phyloP scores from a whole-genome alignment of 2,113 vertebrate species.

The Sceloporus undulatus region DNA sequence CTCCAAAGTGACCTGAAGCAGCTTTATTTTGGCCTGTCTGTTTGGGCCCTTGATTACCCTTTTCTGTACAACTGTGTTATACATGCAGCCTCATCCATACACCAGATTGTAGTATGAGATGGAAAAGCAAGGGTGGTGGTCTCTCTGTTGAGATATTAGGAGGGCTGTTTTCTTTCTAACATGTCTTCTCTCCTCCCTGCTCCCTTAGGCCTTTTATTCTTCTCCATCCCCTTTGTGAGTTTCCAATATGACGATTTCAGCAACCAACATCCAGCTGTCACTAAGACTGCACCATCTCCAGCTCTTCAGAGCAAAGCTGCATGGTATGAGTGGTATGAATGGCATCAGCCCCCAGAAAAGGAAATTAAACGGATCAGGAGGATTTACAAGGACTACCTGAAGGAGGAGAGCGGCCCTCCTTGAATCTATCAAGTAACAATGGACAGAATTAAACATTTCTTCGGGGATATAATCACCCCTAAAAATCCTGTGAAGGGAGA shows the following conservation, averaged over 20 bases:
- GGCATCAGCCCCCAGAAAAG: constrained; percentile 76
- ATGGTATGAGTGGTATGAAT: constrained; percentile 91
- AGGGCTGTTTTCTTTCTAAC: background rate
- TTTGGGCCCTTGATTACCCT: too few relatives aligned
- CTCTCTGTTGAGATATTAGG: too few relatives aligned
- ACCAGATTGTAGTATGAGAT: too few relatives aligned
- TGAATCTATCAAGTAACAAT: background rate
- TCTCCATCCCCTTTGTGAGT: constrained; percentile 78
- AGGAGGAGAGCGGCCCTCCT: constrained; percentile 59
- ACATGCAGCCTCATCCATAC: too few relatives aligned
- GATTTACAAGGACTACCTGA: constrained; percentile 83
- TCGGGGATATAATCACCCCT: background rate
- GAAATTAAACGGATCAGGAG: constrained; percentile 82
- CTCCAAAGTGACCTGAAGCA: too few relatives aligned
- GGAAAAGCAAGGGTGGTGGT: too few relatives aligned
- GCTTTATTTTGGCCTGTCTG: too few relatives aligned
- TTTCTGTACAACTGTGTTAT: too few relatives aligned
- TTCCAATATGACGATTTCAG: constrained; percentile 81
- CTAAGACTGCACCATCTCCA: constrained; percentile 77
- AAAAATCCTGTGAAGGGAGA: background rate
- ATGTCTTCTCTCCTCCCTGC: background rate
- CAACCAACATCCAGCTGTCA: constrained; percentile 85
- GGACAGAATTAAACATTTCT: background rate
- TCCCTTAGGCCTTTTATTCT: constrained; percentile 79
- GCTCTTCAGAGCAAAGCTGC: constrained; percentile 43